Conservation (phyloP, 2,113 vertebrate genomes). For the Mesocricetus auratus region DNA sequence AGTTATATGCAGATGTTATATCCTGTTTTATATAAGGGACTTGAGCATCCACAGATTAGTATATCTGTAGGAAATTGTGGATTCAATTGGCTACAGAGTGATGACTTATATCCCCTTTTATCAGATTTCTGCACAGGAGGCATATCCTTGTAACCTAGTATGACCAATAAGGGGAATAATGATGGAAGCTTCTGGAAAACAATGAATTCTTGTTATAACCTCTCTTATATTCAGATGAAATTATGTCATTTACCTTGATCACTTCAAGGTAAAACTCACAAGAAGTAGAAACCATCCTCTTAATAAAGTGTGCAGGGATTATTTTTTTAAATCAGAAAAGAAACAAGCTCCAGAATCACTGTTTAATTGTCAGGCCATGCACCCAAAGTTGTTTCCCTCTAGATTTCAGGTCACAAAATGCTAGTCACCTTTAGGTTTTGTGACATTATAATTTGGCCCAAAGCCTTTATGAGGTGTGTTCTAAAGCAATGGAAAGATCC, state of each 20-base stretch:
- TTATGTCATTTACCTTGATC: not conserved
- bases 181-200: not conserved
- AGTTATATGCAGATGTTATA: not conserved
- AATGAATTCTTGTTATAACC: not conserved
- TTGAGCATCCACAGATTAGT: not conserved
- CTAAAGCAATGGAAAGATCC: not conserved
- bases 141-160: not conserved
- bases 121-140: not conserved
- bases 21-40: not conserved
- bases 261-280: not conserved
- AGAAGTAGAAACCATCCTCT: not conserved
- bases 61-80: not conserved
- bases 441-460: not conserved
- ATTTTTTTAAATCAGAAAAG: no score
- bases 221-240: not conserved
- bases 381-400: not conserved
- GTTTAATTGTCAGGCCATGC: not conserved
- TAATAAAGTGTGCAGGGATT: not conserved
- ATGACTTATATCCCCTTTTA: not conserved
- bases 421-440: not conserved
- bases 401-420: not conserved
- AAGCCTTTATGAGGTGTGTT: not conserved
- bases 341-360: not conserved
- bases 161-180: not conserved
- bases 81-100: not conserved